Evolutionary conservation across 1,140 invertebrate species (phyloP).

Genomic region (Linepithema humile): DNA sequence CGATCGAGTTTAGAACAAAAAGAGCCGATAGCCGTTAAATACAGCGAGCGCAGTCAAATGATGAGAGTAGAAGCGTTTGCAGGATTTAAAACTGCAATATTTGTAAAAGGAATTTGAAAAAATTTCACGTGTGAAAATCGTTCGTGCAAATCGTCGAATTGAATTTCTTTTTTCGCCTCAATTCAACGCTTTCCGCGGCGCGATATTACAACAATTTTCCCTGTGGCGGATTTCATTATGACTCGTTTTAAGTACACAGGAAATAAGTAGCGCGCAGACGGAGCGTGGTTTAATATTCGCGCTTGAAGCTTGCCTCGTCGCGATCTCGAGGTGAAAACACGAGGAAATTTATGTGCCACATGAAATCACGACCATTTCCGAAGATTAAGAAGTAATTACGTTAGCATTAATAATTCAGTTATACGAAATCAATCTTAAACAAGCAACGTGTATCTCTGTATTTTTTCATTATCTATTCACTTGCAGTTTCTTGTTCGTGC

Average conservation of each 20-base stretch:
- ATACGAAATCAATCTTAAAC: neutral
- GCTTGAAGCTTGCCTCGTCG: neutral
- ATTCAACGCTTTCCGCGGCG: neutral
- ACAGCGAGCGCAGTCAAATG: neutral
- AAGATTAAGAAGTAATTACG: slow-evolving; percentile 35
- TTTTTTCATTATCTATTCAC: neutral
- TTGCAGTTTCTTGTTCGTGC: neutral
- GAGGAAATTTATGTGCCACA: slow-evolving; percentile 22
- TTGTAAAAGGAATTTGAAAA: neutral
- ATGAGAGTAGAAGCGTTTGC: neutral
- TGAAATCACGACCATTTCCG: slow-evolving; percentile 9
- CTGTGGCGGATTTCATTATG: slow-evolving; percentile 2
- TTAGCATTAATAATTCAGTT: neutral
- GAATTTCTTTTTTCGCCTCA: neutral
- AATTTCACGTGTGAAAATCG: neutral
- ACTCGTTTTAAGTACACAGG: neutral
- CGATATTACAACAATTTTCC: neutral
- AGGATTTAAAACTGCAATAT: neutral
- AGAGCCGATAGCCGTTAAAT: neutral
- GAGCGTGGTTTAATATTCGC: slow-evolving; percentile 23
- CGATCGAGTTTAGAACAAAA: slow-evolving; percentile 5
- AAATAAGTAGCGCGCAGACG: slow-evolving; percentile 17
- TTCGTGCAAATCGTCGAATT: neutral
- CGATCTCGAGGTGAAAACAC: neutral
- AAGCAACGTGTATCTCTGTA: neutral